Evolutionary conservation across 37 sponge, comb jelly and placozoan species (phyloP).

Genomic region (Ephydatia muelleri): DNA sequence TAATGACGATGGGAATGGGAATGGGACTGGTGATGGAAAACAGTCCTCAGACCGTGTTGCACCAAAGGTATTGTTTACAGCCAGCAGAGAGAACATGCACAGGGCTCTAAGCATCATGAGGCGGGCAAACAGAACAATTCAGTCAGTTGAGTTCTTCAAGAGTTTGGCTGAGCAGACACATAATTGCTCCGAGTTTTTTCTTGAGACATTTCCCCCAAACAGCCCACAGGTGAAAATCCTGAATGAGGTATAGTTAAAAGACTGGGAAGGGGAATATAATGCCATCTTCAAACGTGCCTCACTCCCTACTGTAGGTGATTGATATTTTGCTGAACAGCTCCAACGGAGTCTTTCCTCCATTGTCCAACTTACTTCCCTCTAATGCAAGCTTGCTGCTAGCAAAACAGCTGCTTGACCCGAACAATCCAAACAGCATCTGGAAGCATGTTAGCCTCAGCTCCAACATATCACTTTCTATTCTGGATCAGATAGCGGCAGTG

Average conservation of each 20-base stretch:
- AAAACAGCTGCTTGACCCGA: constrained; percentile 33
- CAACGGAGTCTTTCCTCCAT: background rate
- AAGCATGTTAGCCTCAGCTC: background rate
- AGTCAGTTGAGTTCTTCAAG: constrained; percentile 19
- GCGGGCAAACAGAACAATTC: constrained; percentile 64
- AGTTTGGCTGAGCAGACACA: constrained; percentile 9
- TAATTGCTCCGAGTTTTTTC: constrained; percentile 55
- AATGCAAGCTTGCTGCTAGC: background rate
- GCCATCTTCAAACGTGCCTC: too few relatives aligned
- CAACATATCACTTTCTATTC: background rate
- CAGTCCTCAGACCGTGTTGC: constrained; percentile 5
- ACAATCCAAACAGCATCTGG: constrained; percentile 59
- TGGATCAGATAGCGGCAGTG: background rate
- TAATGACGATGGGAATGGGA: background rate
- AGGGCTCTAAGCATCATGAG: constrained; percentile 42
- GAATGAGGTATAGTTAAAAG: background rate
- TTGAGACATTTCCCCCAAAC: constrained; percentile 32
- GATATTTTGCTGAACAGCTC: background rate
- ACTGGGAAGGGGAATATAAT: background rate
- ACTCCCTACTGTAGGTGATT: background rate
- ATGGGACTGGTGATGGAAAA: background rate
- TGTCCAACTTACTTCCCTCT: background rate
- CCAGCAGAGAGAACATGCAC: constrained; percentile 11
- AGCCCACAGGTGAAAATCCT: background rate
- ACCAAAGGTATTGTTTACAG: constrained; percentile 73